phyloP scores from a whole-genome alignment of 2,888 invertebrate species.

The Tryphoninae sp. region DNA sequence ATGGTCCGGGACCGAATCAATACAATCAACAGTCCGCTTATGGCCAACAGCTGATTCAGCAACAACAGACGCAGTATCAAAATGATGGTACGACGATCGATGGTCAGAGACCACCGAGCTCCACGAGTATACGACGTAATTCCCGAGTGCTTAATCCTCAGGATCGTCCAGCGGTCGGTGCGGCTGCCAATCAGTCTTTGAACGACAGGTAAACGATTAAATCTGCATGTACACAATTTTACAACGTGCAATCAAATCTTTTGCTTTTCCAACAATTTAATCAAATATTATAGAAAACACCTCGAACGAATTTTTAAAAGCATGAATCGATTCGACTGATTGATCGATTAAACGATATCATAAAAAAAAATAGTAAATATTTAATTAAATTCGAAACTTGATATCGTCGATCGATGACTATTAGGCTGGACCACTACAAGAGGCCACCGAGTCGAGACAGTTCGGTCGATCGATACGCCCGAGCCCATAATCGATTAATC shows the following conservation, averaged over 20 bases:
- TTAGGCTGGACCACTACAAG: conserved; percentile 95
- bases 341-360: not conserved
- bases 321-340: not conserved
- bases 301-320: not conserved
- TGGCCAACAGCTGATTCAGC: conserved; percentile 73
- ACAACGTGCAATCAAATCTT: not conserved
- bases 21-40: conserved; percentile 71
- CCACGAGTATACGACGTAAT: conserved; percentile 79
- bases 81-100: conserved; percentile 72
- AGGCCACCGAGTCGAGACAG: conserved; percentile 94
- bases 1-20: conserved; percentile 75
- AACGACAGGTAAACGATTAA: conserved; percentile 76
- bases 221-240: not conserved
- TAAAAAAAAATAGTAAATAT: not conserved
- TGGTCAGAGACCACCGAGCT: conserved; percentile 72
- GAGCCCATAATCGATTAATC: conserved; percentile 86
- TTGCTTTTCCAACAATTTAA: too few relatives aligned
- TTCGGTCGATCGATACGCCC: conserved; percentile 91
- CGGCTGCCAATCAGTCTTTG: conserved; percentile 75
- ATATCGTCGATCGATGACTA: not conserved
- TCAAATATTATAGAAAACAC: not conserved
- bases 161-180: conserved; percentile 75
- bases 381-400: not conserved
- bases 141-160: conserved; percentile 78
- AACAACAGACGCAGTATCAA: conserved; percentile 76